Evolutionary conservation across 2,113 vertebrate species (phyloP), one percentile per base, ranked within the genome.

Genomic region (Sceloporus undulatus): DNA sequence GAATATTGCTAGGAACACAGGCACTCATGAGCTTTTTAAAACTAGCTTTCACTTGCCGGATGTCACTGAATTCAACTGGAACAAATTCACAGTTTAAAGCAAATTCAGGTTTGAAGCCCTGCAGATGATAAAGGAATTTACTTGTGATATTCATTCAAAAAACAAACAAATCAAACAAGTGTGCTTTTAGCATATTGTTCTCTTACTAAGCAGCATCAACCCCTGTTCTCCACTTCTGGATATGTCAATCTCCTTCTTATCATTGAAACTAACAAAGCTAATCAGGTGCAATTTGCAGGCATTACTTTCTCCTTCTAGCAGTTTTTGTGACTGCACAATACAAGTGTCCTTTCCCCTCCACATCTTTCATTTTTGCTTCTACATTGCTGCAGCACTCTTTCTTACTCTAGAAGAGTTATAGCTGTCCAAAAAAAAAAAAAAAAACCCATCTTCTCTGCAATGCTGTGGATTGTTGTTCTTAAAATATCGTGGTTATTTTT

Each of bases 21-120:
- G 98, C 98, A 91, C 98, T 97, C 96, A 99, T 97, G 80, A 99
- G 94, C 95, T 99, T 99, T 95, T 99, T 99, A 94, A 99, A 99
- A 86, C 98, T 98, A 34, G 97, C 95, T 94, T 99, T 99, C 86
- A 98, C 98, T 97, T 99, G 98, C 89, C 98, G 97, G 2, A 98
- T 97, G 92, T 99, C 99, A 68, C 97, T 96, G 95, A 98, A 98
- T 92, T 99, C 99, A 93, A 99, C 98, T n/a, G 98, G 98, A 92
- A 99, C 98, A 97, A 99, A 98, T 92, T 99, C 98, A 96, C 98
- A 99, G 95, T 98, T 99, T 95, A 99, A 95, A 91, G 98, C 96
- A 87, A 98, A 97, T 96, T 99, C 98, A 92, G 98, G 94, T 94
- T 98, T 98, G 93, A 99, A 98, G 83, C 97, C 98, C 99, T 99